These are phyloP conservation scores for Mesoclemmys tuberculata DNA, from an alignment of 2,113 vertebrate species.

Conservation along the genomic window DNA sequence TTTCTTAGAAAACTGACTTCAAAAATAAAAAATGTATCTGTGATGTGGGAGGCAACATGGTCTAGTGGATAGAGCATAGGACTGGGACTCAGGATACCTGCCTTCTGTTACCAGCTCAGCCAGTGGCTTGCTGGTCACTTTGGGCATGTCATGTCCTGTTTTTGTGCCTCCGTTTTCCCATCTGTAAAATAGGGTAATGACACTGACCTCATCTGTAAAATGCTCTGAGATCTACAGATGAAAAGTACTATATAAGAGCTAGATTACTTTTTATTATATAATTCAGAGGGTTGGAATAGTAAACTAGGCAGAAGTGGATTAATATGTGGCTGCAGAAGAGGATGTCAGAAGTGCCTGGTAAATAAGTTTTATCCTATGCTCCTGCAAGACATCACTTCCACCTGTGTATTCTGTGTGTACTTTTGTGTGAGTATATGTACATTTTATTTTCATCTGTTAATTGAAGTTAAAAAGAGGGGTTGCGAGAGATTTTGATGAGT, in stretches of 20 bases:
- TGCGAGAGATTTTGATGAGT: not conserved
- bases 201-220: not conserved
- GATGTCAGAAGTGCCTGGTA: not conserved
- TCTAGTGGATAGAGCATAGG: not conserved
- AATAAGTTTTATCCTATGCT: not conserved
- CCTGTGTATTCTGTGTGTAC: not conserved
- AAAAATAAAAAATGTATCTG: not conserved
- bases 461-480: not conserved
- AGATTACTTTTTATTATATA: not conserved
- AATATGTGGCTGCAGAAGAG: not conserved
- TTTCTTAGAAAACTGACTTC: not conserved
- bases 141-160: no score
- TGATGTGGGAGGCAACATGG: not conserved
- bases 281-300: not conserved
- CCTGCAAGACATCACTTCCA: not conserved
- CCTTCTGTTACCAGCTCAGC: not conserved
- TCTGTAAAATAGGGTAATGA: not conserved
- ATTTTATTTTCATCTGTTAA: not conserved
- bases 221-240: not conserved
- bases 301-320: not conserved
- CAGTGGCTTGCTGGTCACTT: not conserved
- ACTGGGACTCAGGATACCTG: not conserved
- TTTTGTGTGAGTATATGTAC: not conserved
- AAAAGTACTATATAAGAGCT: rapidly evolving
- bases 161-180: not conserved